Evolutionary conservation across 2,888 invertebrate species (phyloP).

Genomic region (Drosophila acutilabella): DNA sequence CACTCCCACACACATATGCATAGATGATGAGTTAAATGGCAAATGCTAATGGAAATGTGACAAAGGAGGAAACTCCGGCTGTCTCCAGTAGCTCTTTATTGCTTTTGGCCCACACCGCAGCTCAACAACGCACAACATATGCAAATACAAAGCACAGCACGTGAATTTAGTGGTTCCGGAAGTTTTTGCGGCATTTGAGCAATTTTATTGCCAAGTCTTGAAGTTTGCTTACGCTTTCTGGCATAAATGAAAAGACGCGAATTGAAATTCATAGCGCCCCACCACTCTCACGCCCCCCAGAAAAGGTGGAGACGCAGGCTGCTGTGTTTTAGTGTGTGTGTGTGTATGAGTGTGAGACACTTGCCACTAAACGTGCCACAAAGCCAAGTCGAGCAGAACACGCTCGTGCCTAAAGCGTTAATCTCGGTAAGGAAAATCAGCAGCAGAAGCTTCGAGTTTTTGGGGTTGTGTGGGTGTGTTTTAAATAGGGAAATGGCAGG

Average conservation of each 20-base stretch:
- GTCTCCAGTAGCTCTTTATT: conserved; percentile 53
- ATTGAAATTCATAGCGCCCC: conserved; percentile 72
- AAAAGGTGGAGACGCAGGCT: conserved; percentile 1
- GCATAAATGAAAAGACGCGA: conserved; percentile 78
- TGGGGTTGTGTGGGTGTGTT: not conserved
- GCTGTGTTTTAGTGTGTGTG: conserved; percentile 50
- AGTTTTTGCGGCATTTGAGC: conserved; percentile 68
- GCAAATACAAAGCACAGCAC: conserved; percentile 61
- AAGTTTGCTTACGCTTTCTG: conserved; percentile 75
- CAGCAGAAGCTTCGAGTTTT: not conserved
- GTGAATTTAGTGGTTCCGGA: conserved; percentile 78
- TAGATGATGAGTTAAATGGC: conserved; percentile 71
- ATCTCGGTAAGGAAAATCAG: conserved; percentile 36
- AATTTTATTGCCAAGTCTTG: conserved; percentile 75
- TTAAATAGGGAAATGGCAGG: not conserved
- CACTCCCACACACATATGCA: conserved; percentile 27
- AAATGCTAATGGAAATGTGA: conserved; percentile 79
- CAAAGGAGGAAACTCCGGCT: conserved; percentile 42
- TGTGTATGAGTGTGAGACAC: conserved; percentile 27
- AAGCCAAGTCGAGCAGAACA: conserved; percentile 39
- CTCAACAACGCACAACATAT: conserved; percentile 41
- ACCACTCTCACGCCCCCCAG: no score
- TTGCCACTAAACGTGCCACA: conserved; percentile 54
- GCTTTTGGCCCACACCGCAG: conserved; percentile 14
- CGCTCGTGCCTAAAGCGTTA: conserved; percentile 58